These are phyloP conservation scores for Acanthopleura granulata DNA, from an alignment of 2,888 invertebrate species.

Conservation along the genomic window DNA sequence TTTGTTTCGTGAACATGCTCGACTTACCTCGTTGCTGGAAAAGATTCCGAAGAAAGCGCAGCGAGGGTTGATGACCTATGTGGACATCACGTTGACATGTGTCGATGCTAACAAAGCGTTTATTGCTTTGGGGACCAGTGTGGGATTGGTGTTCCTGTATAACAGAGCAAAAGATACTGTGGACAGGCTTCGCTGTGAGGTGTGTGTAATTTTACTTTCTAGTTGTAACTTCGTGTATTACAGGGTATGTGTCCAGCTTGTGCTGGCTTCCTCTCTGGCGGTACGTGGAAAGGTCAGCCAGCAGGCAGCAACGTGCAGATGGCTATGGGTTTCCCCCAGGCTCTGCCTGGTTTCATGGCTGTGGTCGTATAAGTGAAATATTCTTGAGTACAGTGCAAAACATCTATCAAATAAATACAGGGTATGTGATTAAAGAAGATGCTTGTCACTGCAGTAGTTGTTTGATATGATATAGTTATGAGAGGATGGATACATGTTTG, in stretches of 20 bases:
- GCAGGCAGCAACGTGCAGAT: too few species aligned
- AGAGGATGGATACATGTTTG: too few species aligned
- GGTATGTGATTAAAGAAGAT: too few species aligned
- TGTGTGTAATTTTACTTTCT: too few species aligned
- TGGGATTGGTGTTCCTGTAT: slow-evolving; percentile 89
- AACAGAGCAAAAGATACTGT: slow-evolving; percentile 78
- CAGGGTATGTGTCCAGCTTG: too few species aligned
- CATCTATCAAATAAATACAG: not conserved
- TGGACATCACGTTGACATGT: slow-evolving; percentile 75
- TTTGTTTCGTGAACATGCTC: slow-evolving; percentile 41
- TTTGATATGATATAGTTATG: too few species aligned
- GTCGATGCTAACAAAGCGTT: slow-evolving; percentile 86
- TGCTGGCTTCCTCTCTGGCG: too few species aligned
- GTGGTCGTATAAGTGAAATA: not conserved
- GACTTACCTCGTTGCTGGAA: slow-evolving; percentile 48
- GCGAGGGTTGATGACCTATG: slow-evolving; percentile 50
- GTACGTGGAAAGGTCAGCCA: too few species aligned
- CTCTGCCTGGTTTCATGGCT: too few species aligned
- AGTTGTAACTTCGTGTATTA: slow-evolving; percentile 52
- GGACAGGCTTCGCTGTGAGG: slow-evolving; percentile 85
- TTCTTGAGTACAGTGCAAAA: not conserved
- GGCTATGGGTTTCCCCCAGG: too few species aligned
- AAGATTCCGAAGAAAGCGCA: slow-evolving; percentile 59
- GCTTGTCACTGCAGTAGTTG: too few species aligned
- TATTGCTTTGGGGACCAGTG: slow-evolving; percentile 87